Evolutionary conservation across 2,113 vertebrate genomes (phyloP), one percentile per base, ranked within the genome.

Genomic region (Pycnonotus jocosus): DNA sequence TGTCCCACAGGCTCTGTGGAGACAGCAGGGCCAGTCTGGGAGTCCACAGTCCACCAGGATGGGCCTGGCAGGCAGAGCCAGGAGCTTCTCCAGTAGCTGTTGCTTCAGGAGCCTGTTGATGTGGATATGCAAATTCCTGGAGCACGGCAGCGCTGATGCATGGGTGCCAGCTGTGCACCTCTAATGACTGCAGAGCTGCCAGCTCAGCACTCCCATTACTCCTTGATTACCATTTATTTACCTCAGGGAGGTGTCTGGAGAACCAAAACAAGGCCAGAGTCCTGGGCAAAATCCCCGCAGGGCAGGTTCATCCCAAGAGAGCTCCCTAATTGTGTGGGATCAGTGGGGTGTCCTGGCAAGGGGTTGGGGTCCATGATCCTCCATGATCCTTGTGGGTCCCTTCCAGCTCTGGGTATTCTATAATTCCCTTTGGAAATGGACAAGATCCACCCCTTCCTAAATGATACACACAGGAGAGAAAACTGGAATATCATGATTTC

Each of bases 81-180:
- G 28, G 45, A 80, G 54, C 11, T 85, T 20, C 22, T 38, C 58
- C 5, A 11, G 44, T 9, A 23, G 7, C 27, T 3, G 3, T 30
- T 69, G 71, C 88, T 87, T 48, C 78, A 27, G 73, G 53, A 94
- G 16, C 38, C 50, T 22, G 42, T 30, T 81, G 17, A 83, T 82
- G 31, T 38, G 38, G 35, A 33, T 57, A 44, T 86, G 88, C 47
- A 86, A 70, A 86, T 66, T 28, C 81, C 61, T n/a, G 57, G 76
- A 27, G 72, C 76, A 14, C 20, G 0, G 83, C 81, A 74, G 81
- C 6, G 31, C 40, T 54, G 92, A 92, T 79, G 62, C 28, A 61
- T 56, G 10, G 17, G 30, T 42, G 68, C 90, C 95, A 95, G 79
- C 79, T 95, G 92, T 40, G 66, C n/a, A 23, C 42, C 80, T 88